These are phyloP conservation scores for Diadegma fenestrale DNA, from an alignment of 2,888 invertebrate genomes.

Conservation along the genomic window DNA sequence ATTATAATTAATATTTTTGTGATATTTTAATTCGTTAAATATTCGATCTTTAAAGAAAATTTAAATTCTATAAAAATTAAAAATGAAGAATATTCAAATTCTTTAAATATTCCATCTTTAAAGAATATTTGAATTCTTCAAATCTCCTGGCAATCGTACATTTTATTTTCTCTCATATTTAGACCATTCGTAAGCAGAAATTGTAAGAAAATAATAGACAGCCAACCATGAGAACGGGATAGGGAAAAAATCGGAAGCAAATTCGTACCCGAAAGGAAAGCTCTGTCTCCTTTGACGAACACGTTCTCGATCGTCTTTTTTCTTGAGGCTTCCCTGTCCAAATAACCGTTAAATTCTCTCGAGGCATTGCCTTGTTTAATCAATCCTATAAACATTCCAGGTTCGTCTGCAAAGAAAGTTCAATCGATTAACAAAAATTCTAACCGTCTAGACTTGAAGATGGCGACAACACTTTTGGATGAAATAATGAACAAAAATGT, in stretches of 20 bases:
- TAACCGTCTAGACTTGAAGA: too few species aligned
- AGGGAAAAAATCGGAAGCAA: background rate
- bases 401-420: slow-evolving; percentile 87
- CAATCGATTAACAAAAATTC: slow-evolving; percentile 3
- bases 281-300: slow-evolving; percentile 88
- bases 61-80: too few species aligned
- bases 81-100: too few species aligned
- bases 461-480: background rate
- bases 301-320: slow-evolving; percentile 89
- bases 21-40: too few species aligned
- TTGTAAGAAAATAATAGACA: background rate
- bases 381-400: slow-evolving; percentile 94
- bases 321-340: slow-evolving; percentile 87
- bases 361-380: slow-evolving; percentile 88
- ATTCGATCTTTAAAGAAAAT: too few species aligned
- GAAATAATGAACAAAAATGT: background rate
- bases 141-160: background rate
- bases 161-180: background rate
- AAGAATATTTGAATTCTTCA: too few species aligned
- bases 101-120: too few species aligned
- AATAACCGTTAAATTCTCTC: slow-evolving; percentile 90
- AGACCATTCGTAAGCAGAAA: background rate
- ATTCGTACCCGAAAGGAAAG: slow-evolving; percentile 87
- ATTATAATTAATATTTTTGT: too few species aligned
- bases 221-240: background rate